Evolutionary conservation across 1,140 invertebrate genomes (phyloP).

Genomic region (Odontomachus brunneus): DNA sequence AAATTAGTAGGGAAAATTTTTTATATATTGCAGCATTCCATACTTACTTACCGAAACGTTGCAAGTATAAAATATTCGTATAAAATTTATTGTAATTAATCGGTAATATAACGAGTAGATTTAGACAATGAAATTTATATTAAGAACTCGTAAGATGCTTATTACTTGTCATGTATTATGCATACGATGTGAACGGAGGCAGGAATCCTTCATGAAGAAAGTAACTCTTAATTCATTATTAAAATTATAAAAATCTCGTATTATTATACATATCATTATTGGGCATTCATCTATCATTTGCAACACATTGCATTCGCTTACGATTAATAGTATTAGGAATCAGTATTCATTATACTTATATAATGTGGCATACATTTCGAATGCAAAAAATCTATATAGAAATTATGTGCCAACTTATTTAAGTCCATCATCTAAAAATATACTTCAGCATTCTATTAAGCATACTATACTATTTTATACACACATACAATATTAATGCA

Average conservation of each 20-base stretch:
- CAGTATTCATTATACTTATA: slow-evolving; percentile 53
- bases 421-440: slow-evolving; percentile 6
- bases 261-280: slow-evolving; percentile 80
- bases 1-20: neutral
- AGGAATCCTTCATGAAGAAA: slow-evolving; percentile 13
- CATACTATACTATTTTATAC: slow-evolving; percentile 6
- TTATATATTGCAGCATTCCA: slow-evolving; percentile 32
- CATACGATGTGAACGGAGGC: slow-evolving; percentile 2
- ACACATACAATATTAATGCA: neutral
- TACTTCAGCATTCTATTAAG: neutral
- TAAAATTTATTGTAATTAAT: slow-evolving; percentile 14
- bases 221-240: slow-evolving; percentile 34
- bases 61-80: neutral
- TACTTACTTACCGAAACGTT: slow-evolving; percentile 7
- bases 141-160: slow-evolving; percentile 12
- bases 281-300: slow-evolving; percentile 76
- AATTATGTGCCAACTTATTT: slow-evolving; percentile 50
- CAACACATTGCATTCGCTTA: slow-evolving; percentile 62
- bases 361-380: slow-evolving; percentile 28
- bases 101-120: neutral
- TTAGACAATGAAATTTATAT: slow-evolving; percentile 21
- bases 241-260: slow-evolving; percentile 61
- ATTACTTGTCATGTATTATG: slow-evolving; percentile 38
- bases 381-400: slow-evolving; percentile 23
- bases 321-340: slow-evolving; percentile 58